Evolutionary conservation across 2,888 invertebrate species (phyloP), one percentile per base, ranked within the genome.

Genomic region (Lepetodrilus schrolli): DNA sequence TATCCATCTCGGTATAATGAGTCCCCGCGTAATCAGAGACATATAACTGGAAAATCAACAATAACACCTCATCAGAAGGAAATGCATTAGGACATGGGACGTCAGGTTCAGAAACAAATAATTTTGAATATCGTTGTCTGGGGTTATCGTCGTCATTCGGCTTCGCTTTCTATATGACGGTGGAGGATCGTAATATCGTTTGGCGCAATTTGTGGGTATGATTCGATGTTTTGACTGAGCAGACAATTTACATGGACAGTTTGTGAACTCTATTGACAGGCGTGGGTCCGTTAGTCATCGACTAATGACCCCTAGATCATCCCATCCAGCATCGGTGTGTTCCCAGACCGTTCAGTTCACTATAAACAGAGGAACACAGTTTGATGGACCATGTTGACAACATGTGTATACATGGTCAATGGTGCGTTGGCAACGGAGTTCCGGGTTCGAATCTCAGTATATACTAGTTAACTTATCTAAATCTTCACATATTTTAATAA

Each of bases 121-220:
- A 58, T 58, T 58, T 34, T 30, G 17, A 23, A 30, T 58, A n/a
- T 30, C 23, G 26, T 13, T 58, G 58, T 58, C 58, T 58, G 26
- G 7, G 17, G 58, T 17, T 34, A 58, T 58, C 30, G 4, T 20
- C 48, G 30, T 58, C 58, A 43, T 58, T 13, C 30, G 58, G 26
- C 58, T 58, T 58, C 48, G 30, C 30, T 58, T 58, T 58, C n/a
- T 30, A 58, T 58, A 30, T 58, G 58, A 58, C 58, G 30, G 58
- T 30, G 26, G 34, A 58, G 58, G 30, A n/a, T 58, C 58, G 34
- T 58, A 58, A 58, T 30, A 58, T 58, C 58, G 34, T 58, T 58
- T n/a, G 58, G 58, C 58, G 58, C 58, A 58, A 58, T 58, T 58
- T 58, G 58, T 58, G 58, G 58, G 58, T 58, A 58, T 58, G 58